Evolutionary conservation across 1,140 invertebrate genomes (phyloP), one percentile per base, ranked within the genome.

Genomic region (Helicoverpa zea): DNA sequence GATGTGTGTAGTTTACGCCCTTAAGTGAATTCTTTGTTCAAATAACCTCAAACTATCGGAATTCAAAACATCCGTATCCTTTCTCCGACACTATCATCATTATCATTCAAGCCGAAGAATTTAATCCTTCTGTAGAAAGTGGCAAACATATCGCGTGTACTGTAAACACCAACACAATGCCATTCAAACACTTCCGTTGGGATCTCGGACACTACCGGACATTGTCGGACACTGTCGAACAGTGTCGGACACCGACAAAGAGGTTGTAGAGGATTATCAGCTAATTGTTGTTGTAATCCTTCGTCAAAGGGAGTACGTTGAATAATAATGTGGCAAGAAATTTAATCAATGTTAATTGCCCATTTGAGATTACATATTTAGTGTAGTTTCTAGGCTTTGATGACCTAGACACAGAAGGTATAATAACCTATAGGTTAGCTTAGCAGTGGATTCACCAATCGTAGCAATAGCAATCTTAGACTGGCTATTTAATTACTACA

Each of bases 51-150:
- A 5, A 43, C 35, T 7, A 9, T 43, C 35, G 35, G 9, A 43
- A 43, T 43, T 43, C 35, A 43, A 43, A 43, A 43, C 35, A 43
- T 43, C 5, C 35, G 35, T 68, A 23, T 52, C 14, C 49, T 14
- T 29, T 70, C 47, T 54, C 23, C 23, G 23, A 14, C 35, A 7
- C 35, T 35, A 35, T 43, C 35, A 35, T 43, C 35, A 43, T 43
- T 43, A 43, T 23, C 0, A 23, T 43, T 43, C 35, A 43, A 43
- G 35, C 9, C 5, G 5, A 43, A 23, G 7, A 3, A 43, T 43
- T 52, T 52, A n/a, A 52, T 72, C 63, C 63, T 64, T 64, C 51
- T 51, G 16, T 18, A 72, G 49, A 72, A 72, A 72, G 68, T 72
- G 68, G 16, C 51, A 51, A 52, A 70, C 12, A 9, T 70, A 54